Evolutionary conservation across 2,113 vertebrate species (phyloP), one percentile per base, ranked within the genome.

Genomic region (Rhynchopsitta pachyrhyncha): DNA sequence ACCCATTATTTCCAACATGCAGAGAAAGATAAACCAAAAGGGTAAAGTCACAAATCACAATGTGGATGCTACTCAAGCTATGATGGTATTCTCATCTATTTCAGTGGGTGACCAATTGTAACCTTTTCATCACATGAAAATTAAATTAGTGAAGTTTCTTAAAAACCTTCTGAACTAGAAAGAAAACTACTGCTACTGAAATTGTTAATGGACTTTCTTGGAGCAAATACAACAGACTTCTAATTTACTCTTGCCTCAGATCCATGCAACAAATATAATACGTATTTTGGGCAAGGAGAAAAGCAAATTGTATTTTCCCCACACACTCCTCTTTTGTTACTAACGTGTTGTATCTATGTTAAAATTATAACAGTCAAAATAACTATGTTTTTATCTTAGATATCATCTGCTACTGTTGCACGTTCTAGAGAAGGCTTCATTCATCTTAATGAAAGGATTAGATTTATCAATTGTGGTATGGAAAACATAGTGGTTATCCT

Each of bases 401-500:
- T 52, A 80, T 16, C 55, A 62, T 50, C 78, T 89, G 69, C 28
- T 24, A 57, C 62, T 46, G 57, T 29, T 68, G 33, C 0, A 0
- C 7, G 18, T 88, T 62, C 84, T 62, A 67, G 60, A 42, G 62
- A 69, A 87, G 37, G 5, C 6, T 90, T 81, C 53, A 76, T 88
- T 94, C 29, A 79, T 90, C 59, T 46, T 90, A 92, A 83, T 82
- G 69, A 96, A 93, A 71, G 68, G 20, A 55, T 73, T 12, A 29
- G 66, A 84, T 96, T 95, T 94, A 95, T 96, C 86, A 92, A 22
- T 82, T 90, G 55, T 50, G 29, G 44, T 88, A 91, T 46, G 24
- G 86, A 83, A 88, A 76, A 88, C n/a, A 28, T 11, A 42, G 33
- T 82, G 60, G 33, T 92, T 94, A 91, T 88, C 80, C 47, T 76